phyloP scores from a whole-genome alignment of 2,888 invertebrate species.

The Escarpia spicata region DNA sequence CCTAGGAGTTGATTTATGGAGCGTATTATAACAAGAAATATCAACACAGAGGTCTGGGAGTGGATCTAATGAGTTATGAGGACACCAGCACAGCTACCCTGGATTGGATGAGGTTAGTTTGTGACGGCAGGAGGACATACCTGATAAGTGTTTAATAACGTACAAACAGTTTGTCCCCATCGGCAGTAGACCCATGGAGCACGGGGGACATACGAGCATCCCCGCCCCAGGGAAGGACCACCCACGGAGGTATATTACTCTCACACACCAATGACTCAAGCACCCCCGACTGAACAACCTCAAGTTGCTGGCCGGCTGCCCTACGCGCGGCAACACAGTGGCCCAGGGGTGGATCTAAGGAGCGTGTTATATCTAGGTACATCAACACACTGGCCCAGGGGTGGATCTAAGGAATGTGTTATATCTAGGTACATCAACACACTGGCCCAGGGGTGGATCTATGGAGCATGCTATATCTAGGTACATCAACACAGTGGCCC shows the following conservation, averaged over 20 bases:
- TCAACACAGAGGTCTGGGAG: not conserved
- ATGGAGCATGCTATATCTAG: conserved; percentile 29
- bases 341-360: conserved; percentile 39
- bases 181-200: not conserved
- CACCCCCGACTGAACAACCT: conserved; percentile 37
- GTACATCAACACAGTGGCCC: conserved; percentile 17
- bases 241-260: conserved; percentile 32
- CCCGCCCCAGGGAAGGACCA: not conserved
- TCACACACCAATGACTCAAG: conserved; percentile 39
- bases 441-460: not conserved
- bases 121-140: no score
- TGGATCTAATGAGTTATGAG: conserved; percentile 35
- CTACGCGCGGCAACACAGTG: conserved; percentile 21
- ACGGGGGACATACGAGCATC: not conserved
- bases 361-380: conserved; percentile 19
- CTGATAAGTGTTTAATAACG: no score
- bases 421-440: not conserved
- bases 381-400: conserved; percentile 28
- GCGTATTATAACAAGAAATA: no score
- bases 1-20: not conserved
- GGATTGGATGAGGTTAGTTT: no score
- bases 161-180: not conserved
- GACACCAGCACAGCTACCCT: not conserved
- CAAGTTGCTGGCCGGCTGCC: conserved; percentile 30
- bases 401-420: conserved; percentile 39